Evolutionary conservation across 2,113 vertebrate species (phyloP).

Genomic region (Ammospiza caudacuta): DNA sequence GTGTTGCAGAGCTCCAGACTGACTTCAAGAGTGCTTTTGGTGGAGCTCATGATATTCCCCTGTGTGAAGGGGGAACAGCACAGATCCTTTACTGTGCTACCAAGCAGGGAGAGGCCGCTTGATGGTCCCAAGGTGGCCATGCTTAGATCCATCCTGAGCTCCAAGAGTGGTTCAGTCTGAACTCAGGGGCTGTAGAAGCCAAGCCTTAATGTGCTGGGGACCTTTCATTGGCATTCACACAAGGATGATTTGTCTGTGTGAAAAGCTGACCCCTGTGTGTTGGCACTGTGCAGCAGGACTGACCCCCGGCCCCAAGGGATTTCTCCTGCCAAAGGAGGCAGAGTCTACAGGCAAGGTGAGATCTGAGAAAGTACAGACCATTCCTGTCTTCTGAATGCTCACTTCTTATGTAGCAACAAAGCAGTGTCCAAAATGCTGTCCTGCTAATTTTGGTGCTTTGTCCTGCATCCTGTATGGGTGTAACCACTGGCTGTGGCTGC

Average conservation of each 20-base stretch:
- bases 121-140: fast-evolving
- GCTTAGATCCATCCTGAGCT: not conserved
- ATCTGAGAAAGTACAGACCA: not conserved
- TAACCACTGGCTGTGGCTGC: not conserved
- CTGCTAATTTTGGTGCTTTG: not conserved
- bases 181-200: fast-evolving
- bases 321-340: not conserved
- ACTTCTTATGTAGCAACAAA: fast-evolving
- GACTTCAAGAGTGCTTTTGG: not conserved
- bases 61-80: not conserved
- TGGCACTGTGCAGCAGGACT: not conserved
- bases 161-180: not conserved
- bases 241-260: fast-evolving
- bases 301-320: not conserved
- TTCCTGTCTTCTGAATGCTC: not conserved
- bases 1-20: not conserved
- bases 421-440: not conserved
- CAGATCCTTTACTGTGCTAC: not conserved
- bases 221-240: not conserved
- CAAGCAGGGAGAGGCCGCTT: not conserved
- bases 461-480: not conserved
- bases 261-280: not conserved
- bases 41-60: not conserved
- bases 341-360: not conserved
- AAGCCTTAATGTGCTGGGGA: not conserved